Base-by-base conservation (phyloP, 2,888 invertebrate genomes). In the Melipona bicolor region DNA sequence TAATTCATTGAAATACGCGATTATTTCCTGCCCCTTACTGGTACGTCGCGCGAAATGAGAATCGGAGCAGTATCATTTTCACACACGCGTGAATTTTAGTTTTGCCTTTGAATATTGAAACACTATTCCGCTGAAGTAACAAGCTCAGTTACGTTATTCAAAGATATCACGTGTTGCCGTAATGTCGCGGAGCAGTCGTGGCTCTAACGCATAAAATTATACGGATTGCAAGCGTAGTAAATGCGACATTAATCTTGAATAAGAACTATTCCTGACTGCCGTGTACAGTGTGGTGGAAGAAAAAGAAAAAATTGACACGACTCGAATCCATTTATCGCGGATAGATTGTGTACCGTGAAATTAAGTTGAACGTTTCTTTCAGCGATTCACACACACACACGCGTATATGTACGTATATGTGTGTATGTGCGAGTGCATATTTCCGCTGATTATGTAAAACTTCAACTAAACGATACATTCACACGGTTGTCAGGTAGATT, bases 231-330 rank as follows among this genome's bases (percentile, higher is more conserved):
- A 78, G 77, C 77, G 73, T 73, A 69, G 52, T 72, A 73, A 83
- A 70, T 78, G 65, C 73, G 78, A 82, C 71, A 78, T 78, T 73
- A 83, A 74, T 83, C 79, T 65, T 11, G 79, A 19, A 43, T 71
- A 74, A 74, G 64, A 61, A 62, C 50, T 61, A 65, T 79, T 79
- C 52, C 59, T 64, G 43, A 72, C 15, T 43, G 80, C 11, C 15
- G 5, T 68, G 24, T 61, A 21, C 15, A n/a, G 56, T 15, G 49
- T 17, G 36, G 11, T 32, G n/a, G 13, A 70, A 69, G 76, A 83
- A 49, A 17, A 65, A 17, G 67, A 69, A 79, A 81, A 78, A 73
- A 64, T 68, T 49, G 32, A 59, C 50, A 54, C 71, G 77, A 54
- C 36, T 61, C 19, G 54, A 64, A 64, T 32, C 19, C 64, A 50